Base-by-base conservation (phyloP, 2,888 invertebrate genomes). In the Napeogenes inachia region DNA sequence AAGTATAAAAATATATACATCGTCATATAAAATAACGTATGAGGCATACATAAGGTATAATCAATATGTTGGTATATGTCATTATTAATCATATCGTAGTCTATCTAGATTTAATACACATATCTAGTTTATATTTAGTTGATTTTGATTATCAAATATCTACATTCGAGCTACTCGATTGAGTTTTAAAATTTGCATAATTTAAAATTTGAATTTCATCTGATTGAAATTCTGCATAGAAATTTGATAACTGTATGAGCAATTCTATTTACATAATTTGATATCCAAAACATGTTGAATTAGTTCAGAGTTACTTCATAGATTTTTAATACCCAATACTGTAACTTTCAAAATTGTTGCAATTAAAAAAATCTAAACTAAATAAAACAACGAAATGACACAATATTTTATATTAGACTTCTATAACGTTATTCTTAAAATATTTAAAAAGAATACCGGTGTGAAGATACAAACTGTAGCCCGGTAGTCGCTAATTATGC, bases 401-500 rank as follows among this genome's bases (percentile, higher is more conserved):
- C 21, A 21, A 21, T 21, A 21, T 21, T 21, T 21, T 21, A 21
- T 21, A 10, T 3, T 42, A 42, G 3, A 12, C 42, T 10, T 3
- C 3, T 3, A 10, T 12, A 42, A 42, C 2, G 21, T 21, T 42
- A 6, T 42, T 42, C 8, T 3, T 10, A 42, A 42, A 47, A 30
- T 13, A 47, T 47, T 42, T 42, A 8, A 47, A 47, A 47, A 47
- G n/a, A 47, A 50, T 30, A 50, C 50, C 30, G 63, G 54, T 55
- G 62, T 71, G 75, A 73, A 76, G 79, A 79, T 76, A 80, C 67
- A 64, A 63, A 54, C 65, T 73, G 71, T 76, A 75, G 67, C 74
- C 72, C 73, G 70, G 68, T 71, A 70, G 73, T 72, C 77, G 85
- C 90, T 91, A 91, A 91, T 91, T 91, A 91, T 89, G 83, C 89